These are phyloP conservation scores for Gallinago nigripennis DNA, from an alignment of 2,797 vertebrate genomes.

Conservation along the genomic window DNA sequence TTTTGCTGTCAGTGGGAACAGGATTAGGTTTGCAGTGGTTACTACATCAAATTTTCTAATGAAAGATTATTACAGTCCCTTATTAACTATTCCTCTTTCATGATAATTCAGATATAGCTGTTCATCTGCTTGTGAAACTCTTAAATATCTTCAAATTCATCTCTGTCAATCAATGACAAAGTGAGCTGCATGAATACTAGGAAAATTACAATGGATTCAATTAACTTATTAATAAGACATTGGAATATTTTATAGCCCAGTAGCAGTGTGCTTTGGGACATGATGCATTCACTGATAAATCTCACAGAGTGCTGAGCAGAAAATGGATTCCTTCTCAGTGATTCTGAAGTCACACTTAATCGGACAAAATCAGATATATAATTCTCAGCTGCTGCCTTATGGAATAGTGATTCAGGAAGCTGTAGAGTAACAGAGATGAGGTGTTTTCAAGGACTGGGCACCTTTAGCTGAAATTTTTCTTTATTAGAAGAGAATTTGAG, in stretches of 20 bases:
- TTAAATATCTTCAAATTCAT: slow-evolving; percentile 66
- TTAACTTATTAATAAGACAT: slow-evolving; percentile 69
- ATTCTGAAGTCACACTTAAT: slow-evolving; percentile 39
- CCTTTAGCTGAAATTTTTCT: background rate
- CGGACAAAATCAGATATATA: background rate
- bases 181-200: slow-evolving; percentile 22
- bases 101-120: slow-evolving; percentile 49
- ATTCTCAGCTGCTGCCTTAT: background rate
- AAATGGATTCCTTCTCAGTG: slow-evolving; percentile 41
- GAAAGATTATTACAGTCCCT: slow-evolving; percentile 36
- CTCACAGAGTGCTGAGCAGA: slow-evolving; percentile 3
- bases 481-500: background rate
- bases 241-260: slow-evolving; percentile 44
- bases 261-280: slow-evolving; percentile 34
- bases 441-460: background rate
- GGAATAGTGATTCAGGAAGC: background rate
- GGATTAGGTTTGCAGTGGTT: slow-evolving; percentile 26
- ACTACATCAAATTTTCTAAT: slow-evolving; percentile 42
- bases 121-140: slow-evolving; percentile 40
- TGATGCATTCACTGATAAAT: slow-evolving; percentile 55
- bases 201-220: slow-evolving; percentile 61
- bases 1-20: background rate
- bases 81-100: slow-evolving; percentile 45
- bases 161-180: slow-evolving; percentile 68
- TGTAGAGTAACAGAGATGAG: background rate